Percentiles rank a stretch among this genome's conserved stretches.
Conservation (phyloP, 2,113 vertebrate genomes). For the Climacteris rufus region DNA sequence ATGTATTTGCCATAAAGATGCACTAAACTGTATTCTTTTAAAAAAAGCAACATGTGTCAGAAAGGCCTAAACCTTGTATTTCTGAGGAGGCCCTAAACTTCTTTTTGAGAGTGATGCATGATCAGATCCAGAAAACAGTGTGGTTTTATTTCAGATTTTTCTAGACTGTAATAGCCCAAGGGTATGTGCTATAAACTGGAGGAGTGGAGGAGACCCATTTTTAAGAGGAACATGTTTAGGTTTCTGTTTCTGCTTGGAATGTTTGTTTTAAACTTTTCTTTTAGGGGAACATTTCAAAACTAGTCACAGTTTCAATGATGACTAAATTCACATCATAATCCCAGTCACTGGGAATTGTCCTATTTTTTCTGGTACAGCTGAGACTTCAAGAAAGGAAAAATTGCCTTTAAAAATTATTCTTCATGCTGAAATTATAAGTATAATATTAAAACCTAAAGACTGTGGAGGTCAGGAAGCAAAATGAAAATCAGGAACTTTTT, state of each 20-base stretch:
- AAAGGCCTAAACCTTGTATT: neutral
- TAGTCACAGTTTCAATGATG: neutral
- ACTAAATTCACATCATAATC: neutral
- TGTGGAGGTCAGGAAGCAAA: neutral
- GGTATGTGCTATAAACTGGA: conserved; percentile 49
- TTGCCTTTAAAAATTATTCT: neutral
- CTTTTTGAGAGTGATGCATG: conserved; percentile 27
- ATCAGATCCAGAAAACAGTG: conserved; percentile 54
- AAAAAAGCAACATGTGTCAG: conserved; percentile 5
- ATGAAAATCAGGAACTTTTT: neutral
- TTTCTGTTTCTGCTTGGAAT: conserved; percentile 39
- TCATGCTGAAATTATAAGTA: neutral
- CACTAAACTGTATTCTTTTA: neutral
- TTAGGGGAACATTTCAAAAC: neutral
- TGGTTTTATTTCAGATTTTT: conserved; percentile 58
- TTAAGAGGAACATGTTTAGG: conserved; percentile 17
- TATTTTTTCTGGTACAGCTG: neutral
- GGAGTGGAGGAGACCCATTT: conserved; percentile 10
- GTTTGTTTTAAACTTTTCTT: conserved; percentile 27
- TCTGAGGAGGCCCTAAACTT: neutral
- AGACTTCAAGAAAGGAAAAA: neutral
- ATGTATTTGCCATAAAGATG: neutral
- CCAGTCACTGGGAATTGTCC: neutral
- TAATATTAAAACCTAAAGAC: neutral
- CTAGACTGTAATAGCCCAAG: conserved; percentile 49